Evolutionary conservation across 2,113 vertebrate genomes (phyloP).

Genomic region (Indicator maculatus): DNA sequence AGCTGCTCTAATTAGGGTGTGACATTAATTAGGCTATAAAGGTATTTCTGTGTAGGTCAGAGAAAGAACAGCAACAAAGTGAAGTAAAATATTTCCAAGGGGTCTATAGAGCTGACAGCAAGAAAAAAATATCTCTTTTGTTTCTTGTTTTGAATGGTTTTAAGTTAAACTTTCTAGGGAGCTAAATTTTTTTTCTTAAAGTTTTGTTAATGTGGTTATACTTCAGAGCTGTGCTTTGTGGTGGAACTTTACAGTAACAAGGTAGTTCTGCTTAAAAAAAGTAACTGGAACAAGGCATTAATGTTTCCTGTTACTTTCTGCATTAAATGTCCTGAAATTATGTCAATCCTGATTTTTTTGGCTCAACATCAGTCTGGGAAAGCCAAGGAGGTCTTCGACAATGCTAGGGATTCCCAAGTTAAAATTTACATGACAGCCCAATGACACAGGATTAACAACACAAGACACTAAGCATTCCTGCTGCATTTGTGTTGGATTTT

Average conservation of each 20-base stretch:
- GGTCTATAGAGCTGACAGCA: not conserved
- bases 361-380: fast-evolving
- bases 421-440: not conserved
- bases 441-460: fast-evolving
- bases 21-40: not conserved
- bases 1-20: not conserved
- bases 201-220: not conserved
- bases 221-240: not conserved
- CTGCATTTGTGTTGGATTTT: not conserved
- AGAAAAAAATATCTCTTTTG: not conserved
- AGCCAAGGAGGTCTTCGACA: not conserved
- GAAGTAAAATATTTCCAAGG: not conserved
- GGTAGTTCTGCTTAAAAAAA: not conserved
- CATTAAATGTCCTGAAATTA: not conserved
- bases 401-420: not conserved
- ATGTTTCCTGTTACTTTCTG: not conserved
- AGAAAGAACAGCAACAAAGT: not conserved
- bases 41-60: not conserved
- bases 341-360: not conserved
- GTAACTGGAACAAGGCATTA: not conserved
- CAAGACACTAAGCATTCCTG: not conserved
- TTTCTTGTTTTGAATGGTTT: not conserved
- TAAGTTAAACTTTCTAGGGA: not conserved
- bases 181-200: not conserved
- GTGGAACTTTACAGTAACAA: not conserved